Base-by-base conservation (phyloP, 2,888 invertebrate species). In the Phaonia tiefii region DNA sequence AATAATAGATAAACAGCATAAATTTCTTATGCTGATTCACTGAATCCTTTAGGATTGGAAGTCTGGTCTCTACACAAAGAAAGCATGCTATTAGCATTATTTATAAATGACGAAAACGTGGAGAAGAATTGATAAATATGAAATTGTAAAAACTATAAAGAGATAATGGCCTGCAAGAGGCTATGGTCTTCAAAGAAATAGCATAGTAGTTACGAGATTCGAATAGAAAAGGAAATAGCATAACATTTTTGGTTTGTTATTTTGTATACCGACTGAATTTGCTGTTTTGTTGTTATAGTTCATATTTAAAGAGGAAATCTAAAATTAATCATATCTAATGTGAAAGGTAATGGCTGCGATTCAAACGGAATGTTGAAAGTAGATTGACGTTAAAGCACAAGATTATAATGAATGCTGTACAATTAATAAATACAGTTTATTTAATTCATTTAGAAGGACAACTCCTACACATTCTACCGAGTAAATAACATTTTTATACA, bases 1-100 rank as follows among this genome's bases (percentile, higher is more conserved):
- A 80, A 77, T 80, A 80, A 77, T 75, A 80, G 77, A 80, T 80
- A 80, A 80, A 80, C 67, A 72, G 72, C 80, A 80, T 80, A 71
- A 60, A 66, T 75, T 72, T 69, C 67, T 20, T 31, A 37, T 60
- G 39, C 10, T 5, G 26, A n/a, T 5, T 15, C 58, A 37, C n/a
- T 63, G 25, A 39, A 42, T 42, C 4, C 20, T 22, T 11, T 65
- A 42, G 51, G 71, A 71, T 76, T 70, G 54, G 11, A 71, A 26
- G 69, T n/a, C 15, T 25, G 8, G 44, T 46, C 1, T 20, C n/a
- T n/a, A 54, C 42, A 56, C 60, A n/a, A n/a, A 65, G 25, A 31
- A 63, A 54, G 54, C 51, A 70, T 15, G 65, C 26, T 39, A 51
- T 66, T 74, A 74, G 69, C 60, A 66, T 60, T 22, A 44, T 67